phyloP scores from a whole-genome alignment of 2,888 invertebrate species.

The Cheilosia urbana region DNA sequence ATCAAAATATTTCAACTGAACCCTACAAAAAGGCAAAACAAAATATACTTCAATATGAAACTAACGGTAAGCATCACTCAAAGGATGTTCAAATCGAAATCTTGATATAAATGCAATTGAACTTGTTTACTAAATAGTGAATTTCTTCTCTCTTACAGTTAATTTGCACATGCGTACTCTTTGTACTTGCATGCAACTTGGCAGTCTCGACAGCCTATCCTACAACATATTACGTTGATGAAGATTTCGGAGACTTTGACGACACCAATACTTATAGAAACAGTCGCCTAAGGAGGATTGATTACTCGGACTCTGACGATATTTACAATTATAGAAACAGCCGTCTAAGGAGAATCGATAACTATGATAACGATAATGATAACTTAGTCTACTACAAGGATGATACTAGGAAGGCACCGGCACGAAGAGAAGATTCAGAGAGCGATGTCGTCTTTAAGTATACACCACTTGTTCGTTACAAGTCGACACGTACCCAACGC shows the following conservation, averaged over 20 bases:
- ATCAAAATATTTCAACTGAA: not conserved
- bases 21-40: not conserved
- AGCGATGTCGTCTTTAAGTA: conserved; percentile 68
- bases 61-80: conserved; percentile 45
- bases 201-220: conserved; percentile 42
- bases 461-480: conserved; percentile 78
- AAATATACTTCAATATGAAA: conserved; percentile 36
- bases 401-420: not conserved
- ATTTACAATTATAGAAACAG: conserved; percentile 76
- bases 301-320: conserved; percentile 76
- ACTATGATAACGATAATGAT: conserved; percentile 78
- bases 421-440: conserved; percentile 42
- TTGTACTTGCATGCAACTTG: conserved; percentile 34
- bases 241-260: conserved; percentile 7
- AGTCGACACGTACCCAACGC: conserved; percentile 79
- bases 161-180: conserved; percentile 6
- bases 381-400: conserved; percentile 54
- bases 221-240: conserved; percentile 37
- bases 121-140: not conserved
- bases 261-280: conserved; percentile 73
- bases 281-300: conserved; percentile 79
- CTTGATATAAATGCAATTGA: not conserved
- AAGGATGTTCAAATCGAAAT: not conserved
- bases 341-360: conserved; percentile 79
- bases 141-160: conserved; percentile 36